Evolutionary conservation across 2,888 invertebrate species (phyloP).

Genomic region (Odontocerum albicorne): DNA sequence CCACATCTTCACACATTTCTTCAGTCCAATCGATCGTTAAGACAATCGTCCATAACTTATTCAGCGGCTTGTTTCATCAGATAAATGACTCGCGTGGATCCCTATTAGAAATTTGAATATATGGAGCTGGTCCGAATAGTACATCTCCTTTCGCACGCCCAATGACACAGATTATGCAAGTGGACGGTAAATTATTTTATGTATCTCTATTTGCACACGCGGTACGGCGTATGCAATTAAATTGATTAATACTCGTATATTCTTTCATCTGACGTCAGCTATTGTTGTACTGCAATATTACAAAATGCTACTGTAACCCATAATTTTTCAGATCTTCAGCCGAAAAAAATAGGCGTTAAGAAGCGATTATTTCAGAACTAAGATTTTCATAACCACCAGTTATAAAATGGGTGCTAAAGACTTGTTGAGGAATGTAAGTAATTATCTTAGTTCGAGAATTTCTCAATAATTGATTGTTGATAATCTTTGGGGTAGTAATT

Average conservation of each 20-base stretch:
- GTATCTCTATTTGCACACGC: slow-evolving; percentile 20
- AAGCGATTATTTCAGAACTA: too few relatives aligned
- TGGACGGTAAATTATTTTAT: slow-evolving; percentile 6
- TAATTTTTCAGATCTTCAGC: slow-evolving; percentile 10
- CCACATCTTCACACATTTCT: too few relatives aligned
- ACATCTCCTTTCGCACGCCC: slow-evolving; percentile 1
- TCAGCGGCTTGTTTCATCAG: background rate
- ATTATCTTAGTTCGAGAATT: too few relatives aligned
- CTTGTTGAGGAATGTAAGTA: too few relatives aligned
- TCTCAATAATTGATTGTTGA: too few relatives aligned
- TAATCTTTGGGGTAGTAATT: too few relatives aligned
- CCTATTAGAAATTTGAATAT: background rate
- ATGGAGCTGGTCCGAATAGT: background rate
- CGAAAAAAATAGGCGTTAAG: too few relatives aligned
- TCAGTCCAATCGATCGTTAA: too few relatives aligned
- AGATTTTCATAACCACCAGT: too few relatives aligned
- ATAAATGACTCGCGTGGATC: background rate
- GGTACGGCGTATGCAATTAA: slow-evolving; percentile 26
- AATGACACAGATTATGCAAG: slow-evolving; percentile 5
- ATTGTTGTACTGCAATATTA: slow-evolving; percentile 11
- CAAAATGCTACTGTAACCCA: slow-evolving; percentile 7
- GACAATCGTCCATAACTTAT: background rate
- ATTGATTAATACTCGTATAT: slow-evolving; percentile 31
- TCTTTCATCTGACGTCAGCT: slow-evolving; percentile 22
- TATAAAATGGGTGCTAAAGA: too few relatives aligned